Evolutionary conservation across 2,888 invertebrate species (phyloP), one percentile per base, ranked within the genome.

Genomic region (Volucella bombylans): DNA sequence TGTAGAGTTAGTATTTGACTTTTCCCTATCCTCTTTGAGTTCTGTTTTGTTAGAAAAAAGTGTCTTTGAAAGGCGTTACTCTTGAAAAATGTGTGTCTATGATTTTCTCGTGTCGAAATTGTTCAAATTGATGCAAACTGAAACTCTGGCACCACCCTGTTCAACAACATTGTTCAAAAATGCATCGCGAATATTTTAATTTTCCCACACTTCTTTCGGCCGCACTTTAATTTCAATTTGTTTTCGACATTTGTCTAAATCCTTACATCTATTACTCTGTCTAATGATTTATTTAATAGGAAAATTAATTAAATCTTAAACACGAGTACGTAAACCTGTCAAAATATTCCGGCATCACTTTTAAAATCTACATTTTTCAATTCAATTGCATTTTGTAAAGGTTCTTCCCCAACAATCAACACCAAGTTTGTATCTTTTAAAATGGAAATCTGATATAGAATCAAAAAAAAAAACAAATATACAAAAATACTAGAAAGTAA

Each of bases 141-240:
- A 55, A 55, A 41, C 6, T 31, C 31, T 31, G 18, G 18, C 12
- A 50, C 4, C 65, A 65, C 65, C 49, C 38, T 64, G 62, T 64
- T 49, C 38, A 10, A 14, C 10, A 41, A 50, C 18, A 39, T 9
- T 50, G 39, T 18, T 31, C 31, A 31, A 31, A 31, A 31, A 8
- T 41, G 39, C 41, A 18, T 4, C 12, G 6, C 2, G 6, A 2
- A 23, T 67, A 18, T 31, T 52, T n/a, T 45, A 43, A 59, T 8
- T 31, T 18, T 14, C 23, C 23, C 23, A 43, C 52, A 9, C n/a
- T 18, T 43, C 2, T 15, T 15, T 45, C 31, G 67, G 54, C 54
- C 52, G 14, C 31, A 43, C 45, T 8, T 67, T 54, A 31, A 14
- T 45, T 55, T 45, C 4, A 6, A 45, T 55, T 43, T 67, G 43